Evolutionary conservation across 1,140 invertebrate species (phyloP).

Genomic region (Himalopsyche phryganea): DNA sequence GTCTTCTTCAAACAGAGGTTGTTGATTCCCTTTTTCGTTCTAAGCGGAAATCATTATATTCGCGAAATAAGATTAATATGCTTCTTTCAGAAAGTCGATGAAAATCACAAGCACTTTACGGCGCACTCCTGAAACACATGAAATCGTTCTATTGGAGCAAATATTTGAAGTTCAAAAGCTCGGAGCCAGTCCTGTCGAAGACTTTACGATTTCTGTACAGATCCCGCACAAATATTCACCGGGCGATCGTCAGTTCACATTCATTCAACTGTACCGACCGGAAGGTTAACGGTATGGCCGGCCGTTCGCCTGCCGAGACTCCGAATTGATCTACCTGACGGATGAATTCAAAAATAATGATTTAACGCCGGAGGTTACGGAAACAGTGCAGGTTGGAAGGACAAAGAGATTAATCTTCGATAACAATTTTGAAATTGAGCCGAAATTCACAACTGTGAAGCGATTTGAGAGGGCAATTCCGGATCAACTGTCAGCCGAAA

Average conservation of each 20-base stretch:
- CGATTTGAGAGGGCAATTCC: too few species aligned
- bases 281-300: constrained; percentile 34
- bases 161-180: constrained; percentile 45
- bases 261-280: constrained; percentile 38
- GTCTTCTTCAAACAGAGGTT: too few species aligned
- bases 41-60: too few species aligned
- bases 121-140: constrained; percentile 4
- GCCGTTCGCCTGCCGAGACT: constrained; percentile 34
- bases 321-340: neutral
- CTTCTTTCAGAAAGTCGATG: constrained; percentile 39
- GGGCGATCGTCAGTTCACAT: constrained; percentile 27
- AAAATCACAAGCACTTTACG: constrained; percentile 38
- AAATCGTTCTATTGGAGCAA: constrained; percentile 20
- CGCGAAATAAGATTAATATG: too few species aligned
- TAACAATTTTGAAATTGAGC: too few species aligned
- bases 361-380: neutral
- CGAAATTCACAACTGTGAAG: too few species aligned
- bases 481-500: too few species aligned
- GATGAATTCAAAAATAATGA: neutral
- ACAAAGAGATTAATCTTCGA: neutral
- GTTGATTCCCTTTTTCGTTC: too few species aligned
- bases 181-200: constrained; percentile 42
- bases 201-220: constrained; percentile 35
- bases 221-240: constrained; percentile 37
- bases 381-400: neutral